phyloP scores from a whole-genome alignment of 2,113 vertebrate species.

The Heteronetta atricapilla region DNA sequence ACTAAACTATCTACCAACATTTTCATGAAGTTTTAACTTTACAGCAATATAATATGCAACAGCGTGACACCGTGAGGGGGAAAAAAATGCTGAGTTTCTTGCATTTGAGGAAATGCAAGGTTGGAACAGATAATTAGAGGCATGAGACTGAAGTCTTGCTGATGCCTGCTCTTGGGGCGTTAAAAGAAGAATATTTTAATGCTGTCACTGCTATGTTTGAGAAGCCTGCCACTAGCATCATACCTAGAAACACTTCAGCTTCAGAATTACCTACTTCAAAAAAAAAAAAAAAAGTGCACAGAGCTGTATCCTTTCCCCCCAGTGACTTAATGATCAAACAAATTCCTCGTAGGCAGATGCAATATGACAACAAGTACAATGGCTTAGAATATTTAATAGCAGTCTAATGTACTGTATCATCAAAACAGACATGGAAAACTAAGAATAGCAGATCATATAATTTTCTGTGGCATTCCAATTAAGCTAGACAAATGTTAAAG shows the following conservation, averaged over 20 bases:
- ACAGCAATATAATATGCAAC: neutral
- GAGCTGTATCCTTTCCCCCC: neutral
- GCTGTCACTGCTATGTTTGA: conserved; percentile 33
- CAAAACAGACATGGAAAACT: neutral
- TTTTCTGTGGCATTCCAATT: neutral
- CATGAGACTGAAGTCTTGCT: conserved; percentile 44
- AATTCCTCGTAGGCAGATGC: neutral
- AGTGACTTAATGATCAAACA: conserved; percentile 48
- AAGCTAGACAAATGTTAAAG: neutral
- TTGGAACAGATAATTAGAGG: conserved; percentile 29
- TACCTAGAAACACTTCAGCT: neutral
- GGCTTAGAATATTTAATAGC: conserved; percentile 17
- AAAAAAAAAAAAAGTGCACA: neutral
- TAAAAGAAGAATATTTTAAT: conserved; percentile 31
- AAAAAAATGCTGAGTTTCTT: conserved; percentile 11
- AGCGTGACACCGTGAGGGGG: neutral
- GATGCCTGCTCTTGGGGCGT: conserved; percentile 21
- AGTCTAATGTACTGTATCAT: neutral
- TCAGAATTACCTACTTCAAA: conserved; percentile 48
- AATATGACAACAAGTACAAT: conserved; percentile 5
- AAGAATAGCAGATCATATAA: neutral
- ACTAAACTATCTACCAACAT: neutral
- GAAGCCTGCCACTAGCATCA: conserved; percentile 3
- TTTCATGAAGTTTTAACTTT: conserved; percentile 14
- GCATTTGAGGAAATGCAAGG: conserved; percentile 16